A percentile compares a stretch with the other conserved stretches of the same genome.
Evolutionary conservation across 2,113 vertebrate species (phyloP).

Genomic region (Thalassoma bifasciatum): DNA sequence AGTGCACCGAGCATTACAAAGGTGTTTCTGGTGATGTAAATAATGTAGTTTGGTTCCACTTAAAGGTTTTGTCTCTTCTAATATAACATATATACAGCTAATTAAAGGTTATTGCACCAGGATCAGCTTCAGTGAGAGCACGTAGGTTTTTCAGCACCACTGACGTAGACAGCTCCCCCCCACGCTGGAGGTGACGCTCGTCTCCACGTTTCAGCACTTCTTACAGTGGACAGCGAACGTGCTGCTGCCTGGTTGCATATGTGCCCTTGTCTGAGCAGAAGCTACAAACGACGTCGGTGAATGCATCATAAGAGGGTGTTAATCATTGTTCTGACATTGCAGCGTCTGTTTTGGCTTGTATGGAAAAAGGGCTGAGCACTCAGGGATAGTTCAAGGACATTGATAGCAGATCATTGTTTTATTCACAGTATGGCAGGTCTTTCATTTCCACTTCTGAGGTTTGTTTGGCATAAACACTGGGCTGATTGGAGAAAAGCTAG

Average conservation of each 20-base stretch:
- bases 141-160: slow-evolving; percentile 45
- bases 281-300: neutral
- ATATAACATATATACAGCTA: neutral
- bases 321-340: slow-evolving; percentile 49
- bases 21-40: neutral
- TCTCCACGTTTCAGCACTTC: slow-evolving; percentile 46
- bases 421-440: neutral
- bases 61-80: neutral
- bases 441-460: neutral
- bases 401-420: slow-evolving; percentile 13
- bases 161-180: slow-evolving; percentile 51
- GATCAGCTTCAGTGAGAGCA: neutral
- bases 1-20: neutral
- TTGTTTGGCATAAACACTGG: slow-evolving; percentile 2
- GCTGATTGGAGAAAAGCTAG: no score
- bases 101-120: slow-evolving; percentile 5
- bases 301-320: slow-evolving; percentile 3
- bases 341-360: neutral
- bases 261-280: neutral
- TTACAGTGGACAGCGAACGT: slow-evolving; percentile 29
- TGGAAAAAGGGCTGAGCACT: neutral
- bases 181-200: neutral
- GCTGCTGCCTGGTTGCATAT: neutral
- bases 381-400: slow-evolving; percentile 1
- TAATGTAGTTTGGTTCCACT: slow-evolving; percentile 1